Base-by-base conservation (phyloP, 2,113 vertebrate species). In the Acanthisitta chloris region DNA sequence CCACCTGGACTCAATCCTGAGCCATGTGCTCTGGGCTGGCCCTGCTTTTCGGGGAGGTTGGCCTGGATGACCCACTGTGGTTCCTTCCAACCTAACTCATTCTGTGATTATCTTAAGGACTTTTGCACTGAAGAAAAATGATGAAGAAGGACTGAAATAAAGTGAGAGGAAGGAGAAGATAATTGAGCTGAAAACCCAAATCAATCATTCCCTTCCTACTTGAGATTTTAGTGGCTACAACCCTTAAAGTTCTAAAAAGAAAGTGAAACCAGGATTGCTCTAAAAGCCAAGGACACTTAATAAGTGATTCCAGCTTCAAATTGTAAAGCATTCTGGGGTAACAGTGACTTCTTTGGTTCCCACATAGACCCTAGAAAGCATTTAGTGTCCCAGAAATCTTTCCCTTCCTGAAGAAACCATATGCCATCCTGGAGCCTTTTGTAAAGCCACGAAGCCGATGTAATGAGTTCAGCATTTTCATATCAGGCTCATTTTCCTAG, bases 401-500 rank as follows among this genome's bases (percentile, higher is more conserved):
- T 40, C 81, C 86, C 58, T 86, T 93, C 72, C 1, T 48, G 57
- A 81, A 43, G 83, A 92, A 45, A 65, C 91, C 76, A 4, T 25
- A 72, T 67, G 83, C 54, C 38, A 93, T 34, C 15, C 81, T 69
- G 61, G 65, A 86, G 87, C 65, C 72, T 83, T 88, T 46, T 70
- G 83, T 36, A 81, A 93, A 95, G 90, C 76, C 55, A 0, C 72
- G 58, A 96, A 96, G 90, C 61, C 97, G 98, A 97, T 86, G 88
- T 96, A 97, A 97, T 62, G 94, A 97, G 91, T 96, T 94, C 42
- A 87, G 87, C 67, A 14, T 94, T 96, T 90, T 97, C 94, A 83
- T 97, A 95, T 94, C 92, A 92, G 87, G 97, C 97, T 92, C 69
- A 95, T 97, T 98, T 96, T 97, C 96, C 70, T 65, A 81, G 94